These are phyloP conservation scores for Salticus scenicus DNA, from an alignment of 2,888 invertebrate species.

Conservation along the genomic window DNA sequence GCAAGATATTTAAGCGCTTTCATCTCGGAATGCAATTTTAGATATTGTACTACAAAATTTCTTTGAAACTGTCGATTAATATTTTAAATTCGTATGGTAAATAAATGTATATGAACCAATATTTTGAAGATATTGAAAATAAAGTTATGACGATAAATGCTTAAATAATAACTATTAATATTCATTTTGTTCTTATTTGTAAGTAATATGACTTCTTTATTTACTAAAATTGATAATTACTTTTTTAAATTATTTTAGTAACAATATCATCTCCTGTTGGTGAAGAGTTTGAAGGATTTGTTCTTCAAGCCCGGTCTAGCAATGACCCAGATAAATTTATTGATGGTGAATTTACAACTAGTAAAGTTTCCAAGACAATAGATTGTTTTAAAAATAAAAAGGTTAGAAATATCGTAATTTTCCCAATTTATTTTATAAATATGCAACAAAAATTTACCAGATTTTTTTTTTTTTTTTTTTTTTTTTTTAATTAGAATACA, in stretches of 20 bases:
- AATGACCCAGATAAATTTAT: constrained; percentile 10
- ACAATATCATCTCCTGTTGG: constrained; percentile 42
- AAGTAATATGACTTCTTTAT: too few species aligned
- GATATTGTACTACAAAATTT: too few species aligned
- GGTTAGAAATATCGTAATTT: constrained; percentile 37
- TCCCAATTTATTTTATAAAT: not conserved
- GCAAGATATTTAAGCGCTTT: too few species aligned
- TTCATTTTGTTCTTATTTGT: too few species aligned
- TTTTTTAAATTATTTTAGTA: constrained; percentile 26
- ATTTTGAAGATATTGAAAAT: too few species aligned
- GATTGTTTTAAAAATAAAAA: constrained; percentile 41
- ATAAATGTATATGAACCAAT: too few species aligned
- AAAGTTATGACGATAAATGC: too few species aligned
- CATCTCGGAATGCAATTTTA: too few species aligned
- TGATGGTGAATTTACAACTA: constrained; percentile 36
- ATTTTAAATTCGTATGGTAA: too few species aligned
- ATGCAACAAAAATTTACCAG: not conserved
- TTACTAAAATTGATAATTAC: too few species aligned
- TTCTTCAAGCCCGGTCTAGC: constrained; percentile 43
- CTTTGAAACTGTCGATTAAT: too few species aligned
- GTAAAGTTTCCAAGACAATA: constrained; percentile 18
- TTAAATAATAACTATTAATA: too few species aligned
- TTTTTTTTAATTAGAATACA: constrained; percentile 51
- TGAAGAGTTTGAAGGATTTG: constrained; percentile 52
- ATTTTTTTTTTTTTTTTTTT: not conserved